phyloP scores from a whole-genome alignment of 2,888 invertebrate species.

The Habroteleia sp. region DNA sequence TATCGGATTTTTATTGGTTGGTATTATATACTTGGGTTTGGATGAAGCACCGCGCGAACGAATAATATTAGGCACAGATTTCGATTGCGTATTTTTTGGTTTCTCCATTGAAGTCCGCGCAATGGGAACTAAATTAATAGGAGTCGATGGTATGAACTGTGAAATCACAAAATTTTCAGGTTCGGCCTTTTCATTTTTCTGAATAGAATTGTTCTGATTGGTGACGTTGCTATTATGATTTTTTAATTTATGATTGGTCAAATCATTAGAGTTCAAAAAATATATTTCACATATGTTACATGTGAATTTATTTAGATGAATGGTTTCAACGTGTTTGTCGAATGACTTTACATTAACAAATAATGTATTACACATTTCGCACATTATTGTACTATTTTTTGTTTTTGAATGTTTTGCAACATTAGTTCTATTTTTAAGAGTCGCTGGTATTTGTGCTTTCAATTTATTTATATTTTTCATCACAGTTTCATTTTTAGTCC shows the following conservation, averaged over 20 bases:
- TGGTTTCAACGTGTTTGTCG: constrained; percentile 65
- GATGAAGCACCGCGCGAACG: constrained; percentile 15
- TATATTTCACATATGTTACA: constrained; percentile 65
- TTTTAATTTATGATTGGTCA: constrained; percentile 60
- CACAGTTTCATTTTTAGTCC: constrained; percentile 5
- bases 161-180: constrained; percentile 3
- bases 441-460: neutral
- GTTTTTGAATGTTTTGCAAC: constrained; percentile 19
- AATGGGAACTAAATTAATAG: constrained; percentile 12
- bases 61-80: constrained; percentile 51
- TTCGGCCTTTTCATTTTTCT: constrained; percentile 1
- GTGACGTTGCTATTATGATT: constrained; percentile 53
- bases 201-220: constrained; percentile 4
- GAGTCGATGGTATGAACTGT: constrained; percentile 8
- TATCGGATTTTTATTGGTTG: constrained; percentile 29
- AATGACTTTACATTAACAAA: constrained; percentile 66
- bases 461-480: neutral
- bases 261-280: constrained; percentile 56
- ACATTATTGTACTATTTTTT: too few species aligned
- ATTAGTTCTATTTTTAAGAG: neutral
- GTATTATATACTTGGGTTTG: constrained; percentile 16
- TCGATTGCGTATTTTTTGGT: constrained; percentile 20
- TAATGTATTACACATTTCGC: constrained; percentile 65
- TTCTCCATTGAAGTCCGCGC: constrained; percentile 10
- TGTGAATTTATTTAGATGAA: constrained; percentile 60